Evolutionary conservation across 2,797 vertebrate genomes (phyloP).

Genomic region (Hypotaenidia okinawae): DNA sequence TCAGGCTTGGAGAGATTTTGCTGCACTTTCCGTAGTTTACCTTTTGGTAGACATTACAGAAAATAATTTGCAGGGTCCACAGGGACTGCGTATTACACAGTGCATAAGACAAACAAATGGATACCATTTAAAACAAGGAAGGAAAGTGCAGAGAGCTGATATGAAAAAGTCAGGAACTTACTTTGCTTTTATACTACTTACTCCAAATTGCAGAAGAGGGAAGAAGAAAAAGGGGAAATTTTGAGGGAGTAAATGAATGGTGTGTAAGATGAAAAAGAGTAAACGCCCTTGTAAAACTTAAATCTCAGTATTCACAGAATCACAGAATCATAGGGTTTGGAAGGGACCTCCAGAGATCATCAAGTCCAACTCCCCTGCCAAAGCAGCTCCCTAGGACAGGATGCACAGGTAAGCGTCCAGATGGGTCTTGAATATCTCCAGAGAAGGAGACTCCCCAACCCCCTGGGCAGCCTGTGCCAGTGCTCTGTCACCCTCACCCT

Average conservation of each 20-base stretch:
- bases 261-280: not conserved
- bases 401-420: too few species aligned
- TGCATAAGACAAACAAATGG: not conserved
- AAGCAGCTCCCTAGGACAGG: too few species aligned
- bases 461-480: too few species aligned
- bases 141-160: not conserved
- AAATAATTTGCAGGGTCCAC: not conserved
- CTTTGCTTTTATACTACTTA: not conserved
- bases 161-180: not conserved
- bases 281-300: not conserved
- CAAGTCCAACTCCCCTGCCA: too few species aligned
- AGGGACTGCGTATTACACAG: not conserved
- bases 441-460: too few species aligned
- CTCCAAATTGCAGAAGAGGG: not conserved
- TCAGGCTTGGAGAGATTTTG: not conserved
- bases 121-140: not conserved
- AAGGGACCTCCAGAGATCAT: too few species aligned
- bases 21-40: not conserved
- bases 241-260: not conserved
- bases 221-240: not conserved
- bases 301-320: not conserved
- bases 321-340: too few species aligned
- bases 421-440: too few species aligned
- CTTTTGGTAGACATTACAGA: slow-evolving; percentile 1
- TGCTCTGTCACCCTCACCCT: too few species aligned